Evolutionary conservation across 1,140 invertebrate genomes (phyloP), one percentile per base, ranked within the genome.

Genomic region (Pteromalus puparum): DNA sequence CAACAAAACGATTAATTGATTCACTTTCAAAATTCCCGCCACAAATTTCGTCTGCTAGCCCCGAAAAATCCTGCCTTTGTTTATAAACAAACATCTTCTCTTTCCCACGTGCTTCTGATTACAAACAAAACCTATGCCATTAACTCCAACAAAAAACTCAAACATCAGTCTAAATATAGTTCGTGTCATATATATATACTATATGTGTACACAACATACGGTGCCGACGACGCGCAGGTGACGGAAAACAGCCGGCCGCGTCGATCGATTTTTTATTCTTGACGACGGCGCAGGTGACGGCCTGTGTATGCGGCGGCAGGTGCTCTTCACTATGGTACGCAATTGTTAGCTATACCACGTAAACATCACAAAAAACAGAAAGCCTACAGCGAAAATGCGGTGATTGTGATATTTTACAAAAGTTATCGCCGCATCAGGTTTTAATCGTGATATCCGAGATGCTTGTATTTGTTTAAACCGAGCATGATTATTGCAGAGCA

Each of bases 251-350:
- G 4, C 67, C 68, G 67, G 42, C 65, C 18, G 68, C 18, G 68
- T 61, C 80, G 70, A 74, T 82, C 72, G 15, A 53, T 74, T 82
- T 82, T n/a, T 42, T 74, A 12, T 13, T 18, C 34, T 48, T 13
- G 26, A 53, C 38, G 42, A 61, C 53, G 53, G 6, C 53, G 68
- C 30, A 82, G 72, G 48, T 74, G 70, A 72, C 34, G 72, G 24
- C 53, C 18, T n/a, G n/a, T n/a, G n/a, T n/a, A 34, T 5, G 30
- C 30, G 53, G 53, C 53, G 6, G 21, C 53, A 61, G 53, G 53
- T 61, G 53, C 18, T 61, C 18, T 61, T 61, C 53, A n/a, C 53
- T 21, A 15, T 48, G 13, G 2, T 2, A 53, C 48, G 2, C 13
- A 15, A 53, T 53, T 9, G 46, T 15, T 48, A 53, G 13, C 48